Percentiles rank a stretch among this genome's conserved stretches.
phyloP scores from a whole-genome alignment of 2,888 invertebrate species.

The Odontomyia ornata region DNA sequence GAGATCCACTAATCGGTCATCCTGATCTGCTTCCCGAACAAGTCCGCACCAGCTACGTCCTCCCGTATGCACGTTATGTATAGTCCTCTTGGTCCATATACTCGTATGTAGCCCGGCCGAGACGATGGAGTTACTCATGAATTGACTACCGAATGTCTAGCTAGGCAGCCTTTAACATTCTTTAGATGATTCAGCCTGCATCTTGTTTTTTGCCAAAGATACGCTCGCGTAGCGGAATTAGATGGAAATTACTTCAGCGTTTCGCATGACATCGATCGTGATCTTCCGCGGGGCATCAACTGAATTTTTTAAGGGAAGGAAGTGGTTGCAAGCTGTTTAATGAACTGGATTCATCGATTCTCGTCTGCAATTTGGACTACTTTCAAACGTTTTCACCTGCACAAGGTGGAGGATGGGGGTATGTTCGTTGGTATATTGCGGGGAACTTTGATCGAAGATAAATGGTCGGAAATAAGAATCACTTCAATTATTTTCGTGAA shows the following conservation, averaged over 20 bases:
- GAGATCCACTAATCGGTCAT: neutral
- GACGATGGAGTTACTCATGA: constrained; percentile 2
- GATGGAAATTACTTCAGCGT: neutral
- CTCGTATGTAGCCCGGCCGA: no score
- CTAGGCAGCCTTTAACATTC: constrained; percentile 10
- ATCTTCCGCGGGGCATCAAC: neutral
- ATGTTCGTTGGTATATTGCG: neutral
- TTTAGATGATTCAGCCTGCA: neutral
- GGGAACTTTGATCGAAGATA: neutral
- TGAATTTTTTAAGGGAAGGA: no score
- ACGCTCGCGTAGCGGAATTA: neutral
- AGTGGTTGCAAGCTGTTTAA: no score
- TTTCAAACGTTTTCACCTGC: no score
- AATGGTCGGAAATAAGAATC: constrained; percentile 6
- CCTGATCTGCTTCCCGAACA: no score
- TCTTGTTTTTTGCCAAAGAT: neutral
- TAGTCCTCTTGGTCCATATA: no score
- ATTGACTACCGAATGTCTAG: constrained; percentile 41
- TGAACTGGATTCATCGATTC: no score
- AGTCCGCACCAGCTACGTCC: no score
- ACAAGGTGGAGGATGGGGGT: no score
- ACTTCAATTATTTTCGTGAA: neutral
- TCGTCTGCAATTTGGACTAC: no score
- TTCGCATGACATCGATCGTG: neutral
- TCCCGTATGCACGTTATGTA: no score